phyloP scores from a whole-genome alignment of 2,888 invertebrate species.

The Tanypteryx hageni region DNA sequence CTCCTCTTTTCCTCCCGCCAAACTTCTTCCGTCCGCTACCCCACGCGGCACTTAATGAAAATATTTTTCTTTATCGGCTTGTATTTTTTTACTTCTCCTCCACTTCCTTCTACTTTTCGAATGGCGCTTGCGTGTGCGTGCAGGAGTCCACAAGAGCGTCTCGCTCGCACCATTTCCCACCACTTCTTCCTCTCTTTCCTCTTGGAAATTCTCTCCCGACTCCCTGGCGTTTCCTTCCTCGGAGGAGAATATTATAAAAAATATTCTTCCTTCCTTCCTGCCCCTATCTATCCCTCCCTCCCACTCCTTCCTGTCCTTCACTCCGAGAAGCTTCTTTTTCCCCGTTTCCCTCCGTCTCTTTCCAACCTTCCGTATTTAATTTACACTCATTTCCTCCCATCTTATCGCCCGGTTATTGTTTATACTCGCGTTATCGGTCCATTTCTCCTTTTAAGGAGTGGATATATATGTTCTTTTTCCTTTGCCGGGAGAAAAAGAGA shows the following conservation, averaged over 20 bases:
- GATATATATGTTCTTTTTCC: not conserved
- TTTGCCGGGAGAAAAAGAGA: not conserved
- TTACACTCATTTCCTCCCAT: slow-evolving; percentile 38
- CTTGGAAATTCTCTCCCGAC: slow-evolving; percentile 12
- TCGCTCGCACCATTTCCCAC: not conserved
- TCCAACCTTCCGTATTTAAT: slow-evolving; percentile 30
- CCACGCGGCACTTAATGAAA: not conserved
- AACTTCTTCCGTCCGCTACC: not conserved
- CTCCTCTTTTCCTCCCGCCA: not conserved
- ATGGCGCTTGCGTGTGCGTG: not conserved
- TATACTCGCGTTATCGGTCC: not conserved
- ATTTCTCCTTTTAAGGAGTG: not conserved
- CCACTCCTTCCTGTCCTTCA: not conserved
- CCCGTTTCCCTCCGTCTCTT: not conserved
- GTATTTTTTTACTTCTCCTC: not conserved
- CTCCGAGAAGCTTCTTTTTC: not conserved
- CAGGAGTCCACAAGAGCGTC: not conserved
- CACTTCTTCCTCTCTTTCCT: slow-evolving; percentile 3
- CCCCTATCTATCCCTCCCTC: not conserved
- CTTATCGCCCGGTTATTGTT: not conserved
- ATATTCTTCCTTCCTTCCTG: not conserved
- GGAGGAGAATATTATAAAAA: slow-evolving; percentile 4
- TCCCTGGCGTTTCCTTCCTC: slow-evolving; percentile 47
- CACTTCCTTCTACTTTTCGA: not conserved
- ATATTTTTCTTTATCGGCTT: not conserved